phyloP scores from a whole-genome alignment of 2,888 invertebrate genomes.

The Ectobius pallidus region DNA sequence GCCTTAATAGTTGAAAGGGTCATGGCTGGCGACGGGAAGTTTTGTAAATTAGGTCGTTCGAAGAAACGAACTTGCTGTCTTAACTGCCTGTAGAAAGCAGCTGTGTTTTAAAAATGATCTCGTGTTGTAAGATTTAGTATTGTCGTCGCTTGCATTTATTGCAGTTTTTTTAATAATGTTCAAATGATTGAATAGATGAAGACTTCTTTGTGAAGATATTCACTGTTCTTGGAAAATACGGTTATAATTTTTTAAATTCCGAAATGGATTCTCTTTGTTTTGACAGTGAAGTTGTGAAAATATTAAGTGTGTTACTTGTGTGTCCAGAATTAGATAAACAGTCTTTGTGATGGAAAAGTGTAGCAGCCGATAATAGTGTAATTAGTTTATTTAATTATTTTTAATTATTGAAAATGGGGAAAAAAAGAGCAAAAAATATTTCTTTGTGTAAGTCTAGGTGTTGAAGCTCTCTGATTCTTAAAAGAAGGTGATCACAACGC shows the following conservation, averaged over 20 bases:
- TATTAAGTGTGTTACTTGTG: slow-evolving; percentile 9
- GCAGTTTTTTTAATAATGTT: neutral
- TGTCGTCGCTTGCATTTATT: neutral
- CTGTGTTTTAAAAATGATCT: slow-evolving; percentile 8
- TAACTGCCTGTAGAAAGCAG: slow-evolving; percentile 2
- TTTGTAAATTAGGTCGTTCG: too few relatives aligned
- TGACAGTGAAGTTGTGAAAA: neutral
- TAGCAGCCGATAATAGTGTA: neutral
- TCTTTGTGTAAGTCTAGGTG: neutral
- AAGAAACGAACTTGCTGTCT: too few relatives aligned
- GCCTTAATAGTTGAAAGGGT: too few relatives aligned
- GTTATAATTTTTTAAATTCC: neutral
- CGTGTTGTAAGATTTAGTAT: slow-evolving; percentile 13
- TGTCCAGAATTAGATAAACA: neutral
- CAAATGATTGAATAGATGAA: neutral
- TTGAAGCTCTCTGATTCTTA: slow-evolving; percentile 3
- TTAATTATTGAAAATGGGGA: neutral
- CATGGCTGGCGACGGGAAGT: too few relatives aligned
- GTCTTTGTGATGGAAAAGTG: neutral
- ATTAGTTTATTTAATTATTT: slow-evolving; percentile 9
- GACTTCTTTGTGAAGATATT: slow-evolving; percentile 3
- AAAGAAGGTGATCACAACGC: neutral
- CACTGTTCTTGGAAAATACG: neutral
- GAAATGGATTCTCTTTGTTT: neutral
- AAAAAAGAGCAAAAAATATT: neutral